Evolutionary conservation across 2,888 invertebrate genomes (phyloP).

Genomic region (Eumerus sabulonum): DNA sequence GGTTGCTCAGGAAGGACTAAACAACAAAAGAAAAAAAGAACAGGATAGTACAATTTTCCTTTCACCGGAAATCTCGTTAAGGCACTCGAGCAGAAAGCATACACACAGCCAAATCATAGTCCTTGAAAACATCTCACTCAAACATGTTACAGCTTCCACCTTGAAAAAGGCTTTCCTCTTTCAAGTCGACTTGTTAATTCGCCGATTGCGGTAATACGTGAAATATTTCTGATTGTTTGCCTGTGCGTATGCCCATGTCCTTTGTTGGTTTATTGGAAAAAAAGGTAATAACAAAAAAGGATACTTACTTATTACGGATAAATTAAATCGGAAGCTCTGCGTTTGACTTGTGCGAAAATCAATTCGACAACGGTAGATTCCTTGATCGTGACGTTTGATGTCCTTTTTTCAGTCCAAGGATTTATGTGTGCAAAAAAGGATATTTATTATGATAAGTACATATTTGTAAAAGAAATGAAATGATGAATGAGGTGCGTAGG

Average conservation of each 20-base stretch:
- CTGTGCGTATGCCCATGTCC: not conserved
- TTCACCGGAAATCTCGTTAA: constrained; percentile 53
- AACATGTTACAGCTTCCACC: no score
- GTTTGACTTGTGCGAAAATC: constrained; percentile 95
- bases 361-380: constrained; percentile 92
- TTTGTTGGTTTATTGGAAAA: constrained; percentile 10
- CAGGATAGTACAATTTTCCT: constrained; percentile 28
- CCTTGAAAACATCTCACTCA: no score
- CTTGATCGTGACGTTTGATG: constrained; percentile 92
- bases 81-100: constrained; percentile 20
- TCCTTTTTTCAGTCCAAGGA: constrained; percentile 78
- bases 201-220: constrained; percentile 9
- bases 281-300: constrained; percentile 14
- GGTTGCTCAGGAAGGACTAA: constrained; percentile 93
- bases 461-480: constrained; percentile 6
- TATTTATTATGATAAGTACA: constrained; percentile 1
- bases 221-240: no score
- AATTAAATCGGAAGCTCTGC: constrained; percentile 92
- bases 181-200: constrained; percentile 1
- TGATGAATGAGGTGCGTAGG: not conserved
- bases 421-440: constrained; percentile 10
- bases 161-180: no score
- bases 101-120: no score
- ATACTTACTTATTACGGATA: constrained; percentile 92
- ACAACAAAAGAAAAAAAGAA: constrained; percentile 43